Evolutionary conservation across 30 jellyfish, hydroid and myxozoan species (phyloP).

Genomic region (Aurelia sp.): DNA sequence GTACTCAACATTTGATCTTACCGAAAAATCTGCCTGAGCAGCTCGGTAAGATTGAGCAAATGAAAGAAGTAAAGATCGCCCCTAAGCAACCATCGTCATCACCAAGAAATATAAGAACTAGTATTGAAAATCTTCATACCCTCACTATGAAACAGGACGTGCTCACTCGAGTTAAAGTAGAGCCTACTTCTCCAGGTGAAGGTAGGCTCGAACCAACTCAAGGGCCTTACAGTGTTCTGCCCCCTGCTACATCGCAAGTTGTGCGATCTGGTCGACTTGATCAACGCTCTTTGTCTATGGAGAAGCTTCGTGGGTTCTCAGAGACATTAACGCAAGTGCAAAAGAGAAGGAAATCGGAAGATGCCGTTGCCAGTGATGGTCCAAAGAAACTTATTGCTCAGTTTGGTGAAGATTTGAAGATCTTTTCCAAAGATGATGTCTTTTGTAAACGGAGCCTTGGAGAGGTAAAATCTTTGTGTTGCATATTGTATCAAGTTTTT

Average conservation of each 20-base stretch:
- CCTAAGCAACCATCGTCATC: neutral
- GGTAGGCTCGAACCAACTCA: neutral
- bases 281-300: conserved; percentile 5
- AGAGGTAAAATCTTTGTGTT: conserved; percentile 30
- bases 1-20: conserved; percentile 41
- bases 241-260: too few species aligned
- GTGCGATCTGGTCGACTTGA: too few species aligned
- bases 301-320: conserved; percentile 20
- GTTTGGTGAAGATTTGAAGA: conserved; percentile 42
- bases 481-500: neutral
- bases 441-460: conserved; percentile 30
- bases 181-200: conserved; percentile 33
- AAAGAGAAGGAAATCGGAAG: conserved; percentile 25
- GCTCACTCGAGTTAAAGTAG: conserved; percentile 19
- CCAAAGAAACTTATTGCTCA: conserved; percentile 12
- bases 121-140: too few species aligned
- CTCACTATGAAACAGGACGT: neutral
- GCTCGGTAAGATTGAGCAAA: conserved; percentile 16
- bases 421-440: conserved; percentile 43
- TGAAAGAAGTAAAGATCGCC: conserved; percentile 26
- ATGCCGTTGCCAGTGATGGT: neutral
- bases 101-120: neutral
- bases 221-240: neutral
- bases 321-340: conserved; percentile 22
- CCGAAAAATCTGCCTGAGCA: conserved; percentile 43